Conservation (phyloP, 1,140 invertebrate species). For the Zophobas morio region DNA sequence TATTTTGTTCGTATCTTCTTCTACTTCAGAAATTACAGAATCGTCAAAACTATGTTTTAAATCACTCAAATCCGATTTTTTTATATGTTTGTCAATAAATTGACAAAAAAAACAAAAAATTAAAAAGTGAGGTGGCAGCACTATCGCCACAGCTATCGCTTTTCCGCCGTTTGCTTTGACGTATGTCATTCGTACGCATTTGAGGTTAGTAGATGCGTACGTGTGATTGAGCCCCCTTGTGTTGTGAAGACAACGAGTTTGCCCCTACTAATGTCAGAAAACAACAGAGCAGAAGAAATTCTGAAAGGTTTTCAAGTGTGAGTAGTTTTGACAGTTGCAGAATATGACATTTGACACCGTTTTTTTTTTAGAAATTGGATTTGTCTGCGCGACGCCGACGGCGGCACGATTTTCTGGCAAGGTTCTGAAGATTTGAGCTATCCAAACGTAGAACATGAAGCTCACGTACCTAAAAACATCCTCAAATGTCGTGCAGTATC, state of each 20-base stretch:
- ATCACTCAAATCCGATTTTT: too few species aligned
- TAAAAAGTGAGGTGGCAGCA: too few species aligned
- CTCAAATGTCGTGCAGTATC: slow-evolving; percentile 96
- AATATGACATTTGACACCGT: background rate
- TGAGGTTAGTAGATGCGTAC: too few species aligned
- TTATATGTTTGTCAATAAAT: too few species aligned
- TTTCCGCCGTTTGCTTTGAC: background rate
- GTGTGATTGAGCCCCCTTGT: too few species aligned
- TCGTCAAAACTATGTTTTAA: too few species aligned
- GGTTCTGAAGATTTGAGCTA: slow-evolving; percentile 96
- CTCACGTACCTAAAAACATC: slow-evolving; percentile 96
- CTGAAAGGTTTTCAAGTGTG: slow-evolving; percentile 75
- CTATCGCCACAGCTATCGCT: too few species aligned
- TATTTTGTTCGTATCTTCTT: too few species aligned
- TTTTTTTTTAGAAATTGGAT: slow-evolving; percentile 91
- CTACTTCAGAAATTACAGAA: too few species aligned
- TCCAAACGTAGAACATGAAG: slow-evolving; percentile 95
- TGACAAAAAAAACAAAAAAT: too few species aligned
- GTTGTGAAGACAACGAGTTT: background rate
- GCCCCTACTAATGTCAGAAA: slow-evolving; percentile 59
- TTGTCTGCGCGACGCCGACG: slow-evolving; percentile 96
- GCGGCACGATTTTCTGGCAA: slow-evolving; percentile 97
- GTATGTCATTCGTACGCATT: too few species aligned
- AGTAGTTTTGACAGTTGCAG: slow-evolving; percentile 36
- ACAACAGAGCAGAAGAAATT: slow-evolving; percentile 68